Evolutionary conservation across 2,888 invertebrate genomes (phyloP), one percentile per base, ranked within the genome.

Genomic region (Nemurella pictetii): DNA sequence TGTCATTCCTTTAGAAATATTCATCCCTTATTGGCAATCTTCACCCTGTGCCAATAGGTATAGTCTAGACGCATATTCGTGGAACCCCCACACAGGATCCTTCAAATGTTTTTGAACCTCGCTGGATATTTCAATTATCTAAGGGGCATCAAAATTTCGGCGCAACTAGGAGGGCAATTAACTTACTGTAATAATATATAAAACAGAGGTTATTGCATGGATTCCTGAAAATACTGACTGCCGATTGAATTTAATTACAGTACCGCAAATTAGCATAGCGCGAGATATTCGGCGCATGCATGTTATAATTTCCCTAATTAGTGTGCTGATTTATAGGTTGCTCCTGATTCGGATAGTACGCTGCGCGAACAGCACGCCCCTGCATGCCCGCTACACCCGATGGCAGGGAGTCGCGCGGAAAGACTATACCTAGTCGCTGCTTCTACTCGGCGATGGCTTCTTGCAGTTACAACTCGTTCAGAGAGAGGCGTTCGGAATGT

Each of bases 1-100:
- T 75, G 75, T 75, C 75, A 7, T 75, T 27, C 75, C 75, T 26
- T 75, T 75, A 55, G 55, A 55, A 55, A 55, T 55, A 55, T 55
- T 55, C 55, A 55, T 55, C 55, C 55, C 55, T 55, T 55, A 55
- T 55, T 55, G 55, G 20, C 55, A 55, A 55, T 55, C 55, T 55
- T 55, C 55, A 55, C 55, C 55, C 55, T 55, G 55, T 20, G 55
- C 55, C 55, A 55, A 55, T 55, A 55, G 15, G 55, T 55, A 55
- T 55, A 55, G 55, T 55, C 55, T 32, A 20, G 55, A 20, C 55
- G 55, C 55, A 55, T 55, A 20, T 55, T 55, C 20, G 20, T 55
- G 12, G 55, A 55, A 55, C 55, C 55, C 20, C 20, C 2, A 7
- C 55, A n/a, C 20, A 55, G 9, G 20, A 7, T 55, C 9, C 20